These are phyloP conservation scores for Drosophila mimica DNA, from an alignment of 2,888 invertebrate species.

Conservation along the genomic window DNA sequence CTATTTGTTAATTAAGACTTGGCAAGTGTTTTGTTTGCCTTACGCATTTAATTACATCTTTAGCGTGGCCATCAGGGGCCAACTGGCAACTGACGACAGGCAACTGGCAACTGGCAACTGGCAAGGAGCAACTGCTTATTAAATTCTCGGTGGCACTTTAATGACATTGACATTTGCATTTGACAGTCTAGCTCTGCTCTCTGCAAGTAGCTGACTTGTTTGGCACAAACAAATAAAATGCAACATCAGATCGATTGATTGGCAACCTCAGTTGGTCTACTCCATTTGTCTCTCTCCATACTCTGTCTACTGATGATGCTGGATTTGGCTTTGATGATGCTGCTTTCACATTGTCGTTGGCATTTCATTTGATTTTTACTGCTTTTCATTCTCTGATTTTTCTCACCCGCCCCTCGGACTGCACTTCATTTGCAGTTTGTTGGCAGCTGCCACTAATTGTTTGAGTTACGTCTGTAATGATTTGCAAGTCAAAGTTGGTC, in stretches of 20 bases:
- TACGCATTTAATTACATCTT: conserved; percentile 78
- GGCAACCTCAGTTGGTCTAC: conserved; percentile 27
- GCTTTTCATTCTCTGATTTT: conserved; percentile 41
- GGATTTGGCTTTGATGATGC: conserved; percentile 45
- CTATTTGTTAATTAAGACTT: conserved; percentile 76
- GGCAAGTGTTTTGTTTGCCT: conserved; percentile 40
- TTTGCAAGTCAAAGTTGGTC: conserved; percentile 77
- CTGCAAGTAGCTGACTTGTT: conserved; percentile 49
- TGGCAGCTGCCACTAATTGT: conserved; percentile 78
- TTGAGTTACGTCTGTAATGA: conserved; percentile 79
- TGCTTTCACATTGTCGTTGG: conserved; percentile 58
- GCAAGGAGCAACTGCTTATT: conserved; percentile 47
- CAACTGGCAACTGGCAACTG: conserved; percentile 17
- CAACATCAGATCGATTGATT: conserved; percentile 71
- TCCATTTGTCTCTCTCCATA: background rate
- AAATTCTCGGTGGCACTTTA: conserved; percentile 58
- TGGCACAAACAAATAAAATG: conserved; percentile 67
- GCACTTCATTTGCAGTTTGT: conserved; percentile 66
- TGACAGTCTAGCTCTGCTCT: conserved; percentile 35
- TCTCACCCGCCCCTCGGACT: conserved; percentile 6
- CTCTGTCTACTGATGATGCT: conserved; percentile 13
- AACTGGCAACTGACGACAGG: conserved; percentile 6
- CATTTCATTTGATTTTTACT: conserved; percentile 69
- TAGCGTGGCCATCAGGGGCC: conserved; percentile 50
- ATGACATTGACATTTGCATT: conserved; percentile 77